phyloP scores from a whole-genome alignment of 2,797 vertebrate species.

The Hafferia zeledoni region DNA sequence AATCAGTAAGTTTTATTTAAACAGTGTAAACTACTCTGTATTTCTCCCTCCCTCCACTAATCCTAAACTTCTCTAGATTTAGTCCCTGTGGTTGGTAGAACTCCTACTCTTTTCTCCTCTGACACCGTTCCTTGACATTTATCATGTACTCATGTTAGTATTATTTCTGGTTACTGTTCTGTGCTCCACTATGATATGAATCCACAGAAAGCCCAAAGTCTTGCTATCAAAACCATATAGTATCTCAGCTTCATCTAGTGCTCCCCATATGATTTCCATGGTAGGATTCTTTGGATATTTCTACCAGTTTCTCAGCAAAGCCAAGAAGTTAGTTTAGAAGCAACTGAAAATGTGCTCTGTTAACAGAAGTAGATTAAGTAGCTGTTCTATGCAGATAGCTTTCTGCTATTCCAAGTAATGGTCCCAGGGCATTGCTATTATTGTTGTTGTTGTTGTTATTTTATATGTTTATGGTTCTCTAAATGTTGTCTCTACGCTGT shows the following conservation, averaged over 20 bases:
- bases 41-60: neutral
- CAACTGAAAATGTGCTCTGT: neutral
- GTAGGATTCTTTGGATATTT: neutral
- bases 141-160: neutral
- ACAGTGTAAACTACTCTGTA: neutral
- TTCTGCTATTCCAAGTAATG: neutral
- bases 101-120: neutral
- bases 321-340: neutral
- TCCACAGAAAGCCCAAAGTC: neutral
- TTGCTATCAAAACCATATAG: neutral
- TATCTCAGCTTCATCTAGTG: neutral
- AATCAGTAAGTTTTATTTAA: neutral
- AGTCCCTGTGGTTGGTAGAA: neutral
- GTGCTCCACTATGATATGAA: neutral
- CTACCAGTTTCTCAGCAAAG: neutral
- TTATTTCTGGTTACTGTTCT: neutral
- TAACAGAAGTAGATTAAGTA: neutral
- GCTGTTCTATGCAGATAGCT: neutral
- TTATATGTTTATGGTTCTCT: neutral
- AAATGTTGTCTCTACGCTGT: neutral
- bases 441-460: neutral
- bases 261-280: neutral
- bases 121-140: neutral
- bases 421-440: neutral
- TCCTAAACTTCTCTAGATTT: neutral